A percentile compares a stretch with the other conserved stretches of the same genome.
phyloP scores from a whole-genome alignment of 1,140 invertebrate genomes.

The Lepeophtheirus salmonis region DNA sequence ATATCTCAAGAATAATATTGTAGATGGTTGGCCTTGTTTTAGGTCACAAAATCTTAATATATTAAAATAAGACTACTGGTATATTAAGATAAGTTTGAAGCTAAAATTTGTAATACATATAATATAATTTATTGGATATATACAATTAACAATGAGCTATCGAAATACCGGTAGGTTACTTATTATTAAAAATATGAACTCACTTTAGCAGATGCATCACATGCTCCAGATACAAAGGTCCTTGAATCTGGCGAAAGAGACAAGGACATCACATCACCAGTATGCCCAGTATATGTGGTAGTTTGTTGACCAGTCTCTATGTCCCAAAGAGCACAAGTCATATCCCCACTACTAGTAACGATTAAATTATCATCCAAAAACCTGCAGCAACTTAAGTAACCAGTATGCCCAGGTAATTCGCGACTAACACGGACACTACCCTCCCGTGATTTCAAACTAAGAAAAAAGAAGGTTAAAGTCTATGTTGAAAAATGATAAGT shows the following conservation, averaged over 20 bases:
- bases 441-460: slow-evolving; percentile 88
- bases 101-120: no score
- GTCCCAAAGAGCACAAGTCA: slow-evolving; percentile 96
- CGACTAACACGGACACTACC: slow-evolving; percentile 86
- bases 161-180: no score
- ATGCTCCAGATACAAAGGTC: slow-evolving; percentile 91
- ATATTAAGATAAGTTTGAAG: no score
- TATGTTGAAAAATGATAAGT: no score
- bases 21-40: no score
- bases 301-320: slow-evolving; percentile 96
- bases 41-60: no score
- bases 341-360: slow-evolving; percentile 91
- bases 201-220: slow-evolving; percentile 95
- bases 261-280: slow-evolving; percentile 93
- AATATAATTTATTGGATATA: no score
- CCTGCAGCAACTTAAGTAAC: slow-evolving; percentile 91
- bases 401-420: slow-evolving; percentile 90
- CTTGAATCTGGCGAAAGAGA: slow-evolving; percentile 84
- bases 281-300: slow-evolving; percentile 89
- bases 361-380: slow-evolving; percentile 98
- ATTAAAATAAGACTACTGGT: no score
- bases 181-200: no score
- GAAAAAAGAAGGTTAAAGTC: no score
- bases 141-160: no score
- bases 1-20: no score